Base-by-base conservation (phyloP, 2,113 vertebrate genomes). In the Hoplias malabaricus region DNA sequence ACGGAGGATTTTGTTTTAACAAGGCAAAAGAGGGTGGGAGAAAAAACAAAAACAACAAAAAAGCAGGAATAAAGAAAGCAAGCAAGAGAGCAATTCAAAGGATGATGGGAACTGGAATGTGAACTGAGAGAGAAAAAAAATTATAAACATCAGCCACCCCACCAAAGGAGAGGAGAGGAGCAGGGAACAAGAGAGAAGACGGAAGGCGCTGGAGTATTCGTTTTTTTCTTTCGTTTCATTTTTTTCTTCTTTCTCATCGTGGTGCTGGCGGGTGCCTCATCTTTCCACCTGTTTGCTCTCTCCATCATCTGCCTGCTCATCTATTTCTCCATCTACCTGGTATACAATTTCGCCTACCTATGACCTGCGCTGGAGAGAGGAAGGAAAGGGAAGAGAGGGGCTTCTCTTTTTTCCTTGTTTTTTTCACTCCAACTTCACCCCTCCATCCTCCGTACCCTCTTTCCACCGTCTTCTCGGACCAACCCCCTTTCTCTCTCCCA, bases 201-300 rank as follows among this genome's bases (percentile, higher is more conserved):
- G 92, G 93, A 93, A 91, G 92, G 89, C 91, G 88, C 91, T 92
- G 92, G 93, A 92, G 88, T 93, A 93, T 93, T 92, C 88, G 86
- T 91, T 91, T 93, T 93, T 92, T 93, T 93, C 89, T 93, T 93
- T 90, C 90, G 90, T 87, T 93, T 93, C 88, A 85, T 93, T 88
- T 93, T 93, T 90, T 93, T 93, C 89, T 88, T 93, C 86, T 92
- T 93, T 86, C 91, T 93, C 87, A 93, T 93, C 84, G 90, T 91
- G 69, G 89, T 92, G 88, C 90, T 93, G 87, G 93, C 92, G 89
- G 92, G 91, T 87, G 89, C 91, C 84, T 92, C 90, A 84, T 93
- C 92, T 87, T 93, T 92, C 89, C 93, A 93, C 73, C 89, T 92
- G 84, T 88, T 93, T 75, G 92, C 90, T 84, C 91, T 93, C 67